Conservation (phyloP, 2,888 invertebrate species). For the Onthophagus sagittarius region DNA sequence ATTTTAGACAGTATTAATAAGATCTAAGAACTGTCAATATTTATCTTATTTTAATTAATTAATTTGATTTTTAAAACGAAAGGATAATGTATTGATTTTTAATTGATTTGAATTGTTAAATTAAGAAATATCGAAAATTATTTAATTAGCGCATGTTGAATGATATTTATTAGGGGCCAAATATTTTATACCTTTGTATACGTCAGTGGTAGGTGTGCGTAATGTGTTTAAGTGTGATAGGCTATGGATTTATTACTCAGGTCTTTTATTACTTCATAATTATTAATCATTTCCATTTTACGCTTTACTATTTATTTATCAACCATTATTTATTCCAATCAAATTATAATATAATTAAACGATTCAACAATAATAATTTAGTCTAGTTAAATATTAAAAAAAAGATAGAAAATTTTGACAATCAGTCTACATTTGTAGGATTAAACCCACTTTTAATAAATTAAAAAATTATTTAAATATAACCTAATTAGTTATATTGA, state of each 20-base stretch:
- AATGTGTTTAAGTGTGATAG: background rate
- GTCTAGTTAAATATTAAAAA: no score
- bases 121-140: no score
- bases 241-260: background rate
- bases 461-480: no score
- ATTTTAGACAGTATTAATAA: background rate
- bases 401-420: no score
- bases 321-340: background rate
- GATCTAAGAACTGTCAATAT: background rate
- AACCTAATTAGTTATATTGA: no score
- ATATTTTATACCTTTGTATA: background rate
- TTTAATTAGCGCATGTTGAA: background rate
- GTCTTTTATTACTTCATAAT: background rate
- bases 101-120: no score
- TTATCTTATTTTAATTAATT: background rate
- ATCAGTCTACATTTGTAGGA: no score
- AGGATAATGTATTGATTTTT: background rate
- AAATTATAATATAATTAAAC: background rate
- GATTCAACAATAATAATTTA: no score
- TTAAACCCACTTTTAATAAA: no score
- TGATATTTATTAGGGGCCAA: slow-evolving; percentile 10
- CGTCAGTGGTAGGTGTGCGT: background rate
- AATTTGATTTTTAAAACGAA: background rate
- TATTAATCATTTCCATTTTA: background rate
- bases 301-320: background rate